Evolutionary conservation across 2,113 vertebrate genomes (phyloP).

Genomic region (Perccottus glenii): DNA sequence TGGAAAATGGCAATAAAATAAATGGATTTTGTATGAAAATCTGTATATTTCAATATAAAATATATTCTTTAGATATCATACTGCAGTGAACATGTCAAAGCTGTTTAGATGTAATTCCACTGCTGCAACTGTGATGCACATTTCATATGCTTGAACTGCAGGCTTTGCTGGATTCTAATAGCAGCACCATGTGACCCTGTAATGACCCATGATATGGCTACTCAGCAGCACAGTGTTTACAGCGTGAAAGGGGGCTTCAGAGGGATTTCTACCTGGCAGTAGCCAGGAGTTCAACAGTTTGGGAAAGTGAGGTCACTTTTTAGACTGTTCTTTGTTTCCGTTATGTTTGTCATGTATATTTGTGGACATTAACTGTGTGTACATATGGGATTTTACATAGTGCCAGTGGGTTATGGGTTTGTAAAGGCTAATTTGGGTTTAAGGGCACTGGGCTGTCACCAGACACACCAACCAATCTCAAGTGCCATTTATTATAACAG

Average conservation of each 20-base stretch:
- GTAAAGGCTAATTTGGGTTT: slow-evolving; percentile 75
- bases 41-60: slow-evolving; percentile 11
- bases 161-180: slow-evolving; percentile 49
- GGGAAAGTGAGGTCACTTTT: slow-evolving; percentile 64
- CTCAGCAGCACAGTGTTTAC: slow-evolving; percentile 63
- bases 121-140: slow-evolving; percentile 42
- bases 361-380: slow-evolving; percentile 37
- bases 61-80: slow-evolving; percentile 52
- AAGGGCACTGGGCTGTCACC: slow-evolving; percentile 70
- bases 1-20: not conserved
- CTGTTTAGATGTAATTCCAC: slow-evolving; percentile 33
- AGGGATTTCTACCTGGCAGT: slow-evolving; percentile 62
- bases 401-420: slow-evolving; percentile 69
- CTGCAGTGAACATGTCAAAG: slow-evolving; percentile 50
- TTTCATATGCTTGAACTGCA: slow-evolving; percentile 63
- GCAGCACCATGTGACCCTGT: slow-evolving; percentile 51
- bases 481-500: slow-evolving; percentile 62
- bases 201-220: slow-evolving; percentile 64
- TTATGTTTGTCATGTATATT: slow-evolving; percentile 7
- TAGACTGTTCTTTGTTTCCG: not conserved
- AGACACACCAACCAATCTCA: slow-evolving; percentile 59
- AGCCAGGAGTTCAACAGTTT: slow-evolving; percentile 45
- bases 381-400: slow-evolving; percentile 59
- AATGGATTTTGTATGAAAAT: slow-evolving; percentile 23
- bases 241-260: slow-evolving; percentile 65